Evolutionary conservation across 2,797 vertebrate genomes (phyloP), one percentile per base, ranked within the genome.

Genomic region (Rhinatrema bivittatum): DNA sequence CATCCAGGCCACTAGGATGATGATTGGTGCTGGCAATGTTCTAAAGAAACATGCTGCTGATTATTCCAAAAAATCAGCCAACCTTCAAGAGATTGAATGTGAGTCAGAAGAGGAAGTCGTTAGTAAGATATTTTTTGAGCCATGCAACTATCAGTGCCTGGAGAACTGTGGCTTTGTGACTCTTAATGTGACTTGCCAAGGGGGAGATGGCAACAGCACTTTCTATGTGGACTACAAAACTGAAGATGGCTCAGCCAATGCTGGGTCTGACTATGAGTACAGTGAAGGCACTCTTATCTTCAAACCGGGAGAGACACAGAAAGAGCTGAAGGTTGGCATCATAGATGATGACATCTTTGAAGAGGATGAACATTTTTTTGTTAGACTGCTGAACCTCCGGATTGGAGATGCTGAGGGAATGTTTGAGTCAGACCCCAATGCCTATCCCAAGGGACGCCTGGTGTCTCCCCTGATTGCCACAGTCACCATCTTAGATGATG

Each of bases 211-310:
- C 20, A 82, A 89, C 47, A 92, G 85, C 65, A 94, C 93, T 5
- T 96, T 95, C 81, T 96, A 97, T 2, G 89, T 97, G 35, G 93
- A 97, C 68, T 98, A 96, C 81, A 81, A 87, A 56, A 97, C 94
- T 0, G 94, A 97, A 53, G 93, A 98, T 2, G 94, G 94, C 8
- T 93, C 94, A 0, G 94, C 94, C 62, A 94, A 94, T 24, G 87
- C 88, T 1, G 82, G 90, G 0, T 93, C 91, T 0, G 91, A 91
- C 51, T 91, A 89, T 3, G 70, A 91, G 32, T 92, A 88, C 71
- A 81, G 82, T 1, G 93, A 97, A 54, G 94, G 94, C 17, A 98
- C 94, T 0, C 43, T 98, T 42, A 85, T 94, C 52, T 98, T 98
- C 78, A 97, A 97, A 60, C 93, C 93, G 0, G 94, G 94, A 2